phyloP scores from a whole-genome alignment of 2,888 invertebrate genomes.

The Morpho deidamia region DNA sequence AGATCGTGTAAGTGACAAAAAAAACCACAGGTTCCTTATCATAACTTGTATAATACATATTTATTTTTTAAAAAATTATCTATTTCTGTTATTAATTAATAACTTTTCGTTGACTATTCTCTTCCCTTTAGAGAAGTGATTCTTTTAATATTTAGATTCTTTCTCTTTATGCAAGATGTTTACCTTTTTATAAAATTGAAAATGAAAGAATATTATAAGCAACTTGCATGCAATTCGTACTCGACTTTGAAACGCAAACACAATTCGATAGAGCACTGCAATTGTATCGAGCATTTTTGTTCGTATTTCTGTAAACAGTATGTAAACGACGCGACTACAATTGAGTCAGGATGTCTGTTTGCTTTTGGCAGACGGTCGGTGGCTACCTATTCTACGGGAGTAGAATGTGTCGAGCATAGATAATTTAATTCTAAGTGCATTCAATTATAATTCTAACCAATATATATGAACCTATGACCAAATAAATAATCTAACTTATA shows the following conservation, averaged over 20 bases:
- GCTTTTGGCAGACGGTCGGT: conserved; percentile 59
- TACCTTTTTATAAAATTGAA: conserved; percentile 5
- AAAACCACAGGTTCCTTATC: too few species aligned
- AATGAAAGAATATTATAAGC: conserved; percentile 15
- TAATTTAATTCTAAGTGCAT: not conserved
- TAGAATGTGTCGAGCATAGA: conserved; percentile 16
- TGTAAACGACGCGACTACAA: conserved; percentile 65
- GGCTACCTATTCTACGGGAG: conserved; percentile 32
- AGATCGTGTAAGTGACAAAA: too few species aligned
- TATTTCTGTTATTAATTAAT: too few species aligned
- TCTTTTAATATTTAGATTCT: not conserved
- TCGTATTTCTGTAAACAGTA: conserved; percentile 67
- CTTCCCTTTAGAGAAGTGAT: too few species aligned
- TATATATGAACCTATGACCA: too few species aligned
- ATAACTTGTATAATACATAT: too few species aligned
- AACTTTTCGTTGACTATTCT: too few species aligned
- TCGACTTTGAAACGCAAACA: conserved; percentile 19
- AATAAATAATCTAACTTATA: too few species aligned
- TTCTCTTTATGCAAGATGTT: not conserved
- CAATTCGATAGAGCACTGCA: conserved; percentile 28
- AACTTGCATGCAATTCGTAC: conserved; percentile 10
- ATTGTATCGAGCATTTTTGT: conserved; percentile 36
- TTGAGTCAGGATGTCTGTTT: conserved; percentile 53
- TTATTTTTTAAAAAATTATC: too few species aligned
- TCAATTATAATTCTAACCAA: too few species aligned